Evolutionary conservation across 53 echinoderm and acorn worm genomes (phyloP), one percentile per base, ranked within the genome.

Genomic region (Temnopleurus reevesii): DNA sequence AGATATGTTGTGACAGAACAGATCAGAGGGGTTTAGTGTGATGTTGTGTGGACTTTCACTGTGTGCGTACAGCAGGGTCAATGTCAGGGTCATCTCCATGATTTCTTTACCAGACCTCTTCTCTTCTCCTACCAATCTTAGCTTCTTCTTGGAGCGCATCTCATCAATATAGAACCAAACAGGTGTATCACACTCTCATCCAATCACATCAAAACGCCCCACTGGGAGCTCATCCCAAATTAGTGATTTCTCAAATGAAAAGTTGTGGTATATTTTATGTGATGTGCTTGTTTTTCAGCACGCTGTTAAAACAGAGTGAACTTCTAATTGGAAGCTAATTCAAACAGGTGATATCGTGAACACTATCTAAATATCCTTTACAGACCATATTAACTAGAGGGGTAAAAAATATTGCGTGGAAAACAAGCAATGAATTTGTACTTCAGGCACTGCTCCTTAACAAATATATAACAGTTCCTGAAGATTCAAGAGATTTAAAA

Each of bases 21-120:
- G 35, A 83, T 71, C 71, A 30, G 63, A 21, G 23, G n/a, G 71
- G 71, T 21, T 71, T 83, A 55, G 21, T 35, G 55, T 31, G 7
- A 55, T 55, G 55, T 23, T 83, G 83, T 55, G 56, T 83, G 35
- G 53, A 55, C 55, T 53, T 30, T 35, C 54, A 83, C 83, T 29
- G 83, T 55, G 83, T 55, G n/a, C 19, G 56, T 35, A 83, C 54
- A 83, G 83, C 83, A 55, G 36, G 83, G 83, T 55, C 83, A 83
- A 53, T 49, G 83, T 25, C 83, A 83, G 23, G 83, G 83, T 83
- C 83, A 35, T 9, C 12, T 13, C 1, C 33, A 83, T 55, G 83
- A 83, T 83, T 83, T 53, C 54, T 83, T 83, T 55, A 31, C 19
- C 83, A 83, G 83, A 49, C 77, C 17, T 43, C 77, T 44, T 51